Base-by-base conservation (phyloP, 2,113 vertebrate species). In the Sinocyclocheilus anshuiensis region DNA sequence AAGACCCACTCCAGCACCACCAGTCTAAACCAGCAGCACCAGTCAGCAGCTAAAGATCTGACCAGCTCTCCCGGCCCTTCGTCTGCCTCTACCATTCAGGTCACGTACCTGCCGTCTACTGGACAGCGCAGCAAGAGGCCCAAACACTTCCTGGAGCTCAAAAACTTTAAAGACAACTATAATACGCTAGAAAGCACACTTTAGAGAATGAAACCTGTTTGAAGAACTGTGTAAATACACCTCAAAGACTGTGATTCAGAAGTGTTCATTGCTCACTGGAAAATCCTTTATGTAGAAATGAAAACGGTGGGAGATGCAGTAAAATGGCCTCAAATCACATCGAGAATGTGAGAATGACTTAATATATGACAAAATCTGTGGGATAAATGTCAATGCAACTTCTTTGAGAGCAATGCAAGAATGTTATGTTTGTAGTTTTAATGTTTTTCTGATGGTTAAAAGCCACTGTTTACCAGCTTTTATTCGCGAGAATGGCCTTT, bases 151-250 rank as follows among this genome's bases (percentile, higher is more conserved):
- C 93, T 99, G 69, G 98, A 99, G 92, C 93, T 99, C 86, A 99
- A 99, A 93, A 99, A 96, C 93, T 98, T 99, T 88, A 99, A 99
- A 92, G 98, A 99, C 93, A 99, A 98, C 92, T 98, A 99, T 92
- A 98, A 99, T 91, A 99, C 97, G 0, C 89, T 99, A 91, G 98
- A 99, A 90, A 99, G 97, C 86, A 97, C 97, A 95, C 93, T 99
- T 92, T 97, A 84, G 72, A 57, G n/a, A 1, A 48, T 18, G 24
- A 24, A n/a, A 83, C 50, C 24, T 22, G 36, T 18, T 45, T 53
- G 15, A 18, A 16, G 22, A 53, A 77, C 75, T 29, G 77, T 57
- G 50, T 57, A 57, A 7, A 45, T 33, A 0, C 12, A 57, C 20
- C 2, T 12, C 18, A 55, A 7, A 78, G 10, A 78, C 24, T 78